Conservation (phyloP, 2,113 vertebrate species). For the Tympanuchus pallidicinctus region DNA sequence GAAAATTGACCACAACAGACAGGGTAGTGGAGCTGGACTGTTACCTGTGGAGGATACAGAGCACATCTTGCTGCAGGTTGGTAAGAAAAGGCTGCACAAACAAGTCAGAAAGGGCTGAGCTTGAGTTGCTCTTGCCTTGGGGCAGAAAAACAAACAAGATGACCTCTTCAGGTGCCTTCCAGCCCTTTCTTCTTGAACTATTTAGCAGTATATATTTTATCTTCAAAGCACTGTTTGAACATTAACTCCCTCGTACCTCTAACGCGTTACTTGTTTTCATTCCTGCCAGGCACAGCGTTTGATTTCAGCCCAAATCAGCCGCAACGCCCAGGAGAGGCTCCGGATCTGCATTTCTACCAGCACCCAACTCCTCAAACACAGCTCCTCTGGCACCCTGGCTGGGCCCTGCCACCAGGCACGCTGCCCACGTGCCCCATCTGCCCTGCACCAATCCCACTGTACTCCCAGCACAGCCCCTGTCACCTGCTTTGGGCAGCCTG, state of each 20-base stretch:
- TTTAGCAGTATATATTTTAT: background rate
- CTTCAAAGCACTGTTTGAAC: background rate
- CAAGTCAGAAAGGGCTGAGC: background rate
- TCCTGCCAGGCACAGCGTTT: background rate
- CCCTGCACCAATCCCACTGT: background rate
- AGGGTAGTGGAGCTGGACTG: background rate
- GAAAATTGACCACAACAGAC: background rate
- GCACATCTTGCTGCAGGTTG: background rate
- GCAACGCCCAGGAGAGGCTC: background rate
- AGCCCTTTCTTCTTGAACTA: background rate
- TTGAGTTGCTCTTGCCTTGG: background rate
- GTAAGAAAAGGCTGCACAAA: background rate
- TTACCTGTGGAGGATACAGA: accelerated
- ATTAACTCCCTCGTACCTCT: background rate
- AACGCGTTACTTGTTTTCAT: background rate
- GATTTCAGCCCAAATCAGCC: background rate
- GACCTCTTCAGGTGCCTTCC: background rate
- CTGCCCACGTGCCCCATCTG: background rate
- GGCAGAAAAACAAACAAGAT: background rate
- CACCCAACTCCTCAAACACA: background rate
- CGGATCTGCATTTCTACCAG: background rate
- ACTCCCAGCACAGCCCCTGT: background rate
- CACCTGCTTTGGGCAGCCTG: background rate
- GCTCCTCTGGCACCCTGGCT: too few species aligned
- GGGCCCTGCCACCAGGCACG: background rate